Evolutionary conservation across 2,113 vertebrate species (phyloP).

Genomic region (Felis catus): F.catus_Fca126_mat1.0 CM031420.1:150043001-150043500

Average conservation of each 20-base stretch:
- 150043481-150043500: conserved; percentile 78
- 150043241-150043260: background rate
- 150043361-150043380: background rate
- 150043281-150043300: background rate
- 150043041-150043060: background rate
- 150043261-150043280: background rate
- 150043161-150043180: background rate
- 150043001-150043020: background rate
- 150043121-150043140: background rate
- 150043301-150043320: background rate
- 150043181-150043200: background rate
- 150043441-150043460: background rate
- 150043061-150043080: background rate
- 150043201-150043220: background rate
- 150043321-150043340: accelerated
- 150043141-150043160: background rate
- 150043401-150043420: background rate
- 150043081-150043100: background rate
- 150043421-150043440: background rate
- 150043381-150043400: background rate
- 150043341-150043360: background rate
- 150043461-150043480: background rate
- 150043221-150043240: background rate
- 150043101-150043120: background rate
- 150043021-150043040: background rate